Evolutionary conservation across 64 coral and sea anemone species (phyloP).

Genomic region (Catalaphyllia jardinei): DNA sequence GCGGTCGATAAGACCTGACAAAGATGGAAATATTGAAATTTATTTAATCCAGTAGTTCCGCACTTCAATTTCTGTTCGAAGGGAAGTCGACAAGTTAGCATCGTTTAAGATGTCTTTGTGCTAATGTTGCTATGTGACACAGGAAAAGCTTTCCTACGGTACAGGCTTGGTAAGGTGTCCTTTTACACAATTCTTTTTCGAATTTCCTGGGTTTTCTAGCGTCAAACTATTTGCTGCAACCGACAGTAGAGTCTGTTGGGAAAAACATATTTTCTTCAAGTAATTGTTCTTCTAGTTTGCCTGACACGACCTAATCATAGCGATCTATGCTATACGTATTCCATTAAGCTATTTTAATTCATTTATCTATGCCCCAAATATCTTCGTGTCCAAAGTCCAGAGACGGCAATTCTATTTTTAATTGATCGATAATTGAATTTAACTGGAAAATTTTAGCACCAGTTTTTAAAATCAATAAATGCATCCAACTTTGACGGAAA

Average conservation of each 20-base stretch:
- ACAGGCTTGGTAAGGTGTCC: background rate
- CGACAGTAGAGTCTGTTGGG: background rate
- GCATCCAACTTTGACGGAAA: too few relatives aligned
- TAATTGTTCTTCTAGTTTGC: background rate
- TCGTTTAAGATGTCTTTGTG: background rate
- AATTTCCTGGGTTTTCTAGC: background rate
- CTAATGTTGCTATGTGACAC: conserved; percentile 12
- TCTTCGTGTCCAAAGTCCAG: background rate
- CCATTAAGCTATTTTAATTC: background rate
- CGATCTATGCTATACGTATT: background rate
- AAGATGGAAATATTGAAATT: conserved; percentile 39
- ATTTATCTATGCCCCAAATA: background rate
- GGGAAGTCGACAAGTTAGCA: background rate
- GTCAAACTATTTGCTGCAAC: background rate
- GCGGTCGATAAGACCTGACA: conserved; percentile 33
- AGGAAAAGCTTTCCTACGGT: background rate
- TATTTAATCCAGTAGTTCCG: background rate
- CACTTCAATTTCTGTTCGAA: conserved; percentile 13
- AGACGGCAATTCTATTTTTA: background rate
- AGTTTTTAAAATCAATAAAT: background rate
- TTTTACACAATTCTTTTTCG: background rate
- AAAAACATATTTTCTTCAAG: background rate
- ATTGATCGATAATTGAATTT: background rate
- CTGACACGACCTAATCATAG: background rate
- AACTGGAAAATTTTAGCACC: background rate